These are phyloP conservation scores for Agriopis aurantiaria DNA, from an alignment of 2,888 invertebrate genomes.

Conservation along the genomic window DNA sequence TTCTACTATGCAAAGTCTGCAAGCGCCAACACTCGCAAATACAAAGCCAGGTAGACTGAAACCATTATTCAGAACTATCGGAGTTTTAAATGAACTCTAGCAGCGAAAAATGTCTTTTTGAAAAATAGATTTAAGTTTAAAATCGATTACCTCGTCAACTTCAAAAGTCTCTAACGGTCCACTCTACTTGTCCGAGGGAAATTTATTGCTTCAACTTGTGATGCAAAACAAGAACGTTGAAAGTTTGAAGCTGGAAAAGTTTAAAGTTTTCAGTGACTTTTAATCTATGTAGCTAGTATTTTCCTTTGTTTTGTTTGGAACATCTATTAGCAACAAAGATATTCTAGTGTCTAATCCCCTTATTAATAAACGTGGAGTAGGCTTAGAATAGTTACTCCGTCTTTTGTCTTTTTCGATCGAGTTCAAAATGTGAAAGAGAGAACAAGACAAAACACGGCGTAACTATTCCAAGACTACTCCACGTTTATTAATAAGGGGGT, in stretches of 20 bases:
- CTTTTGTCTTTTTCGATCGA: no score
- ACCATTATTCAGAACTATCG: conserved; percentile 14
- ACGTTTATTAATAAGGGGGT: no score
- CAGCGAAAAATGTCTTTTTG: conserved; percentile 43
- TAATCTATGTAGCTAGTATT: background rate
- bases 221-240: conserved; percentile 50
- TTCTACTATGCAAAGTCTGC: no score
- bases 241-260: conserved; percentile 21
- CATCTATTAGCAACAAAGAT: background rate
- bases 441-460: no score
- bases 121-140: conserved; percentile 52
- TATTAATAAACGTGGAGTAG: no score
- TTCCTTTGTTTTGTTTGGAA: background rate
- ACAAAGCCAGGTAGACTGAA: background rate
- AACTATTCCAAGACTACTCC: no score
- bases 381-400: no score
- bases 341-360: no score
- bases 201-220: conserved; percentile 56
- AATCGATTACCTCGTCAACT: conserved; percentile 54
- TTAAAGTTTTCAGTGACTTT: conserved; percentile 10
- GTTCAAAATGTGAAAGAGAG: no score
- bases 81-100: conserved; percentile 44
- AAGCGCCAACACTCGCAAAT: background rate
- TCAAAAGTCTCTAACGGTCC: conserved; percentile 47
- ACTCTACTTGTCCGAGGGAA: conserved; percentile 45